Conservation (phyloP, 2,888 invertebrate species). For the Nephrocerus scutellatus region DNA sequence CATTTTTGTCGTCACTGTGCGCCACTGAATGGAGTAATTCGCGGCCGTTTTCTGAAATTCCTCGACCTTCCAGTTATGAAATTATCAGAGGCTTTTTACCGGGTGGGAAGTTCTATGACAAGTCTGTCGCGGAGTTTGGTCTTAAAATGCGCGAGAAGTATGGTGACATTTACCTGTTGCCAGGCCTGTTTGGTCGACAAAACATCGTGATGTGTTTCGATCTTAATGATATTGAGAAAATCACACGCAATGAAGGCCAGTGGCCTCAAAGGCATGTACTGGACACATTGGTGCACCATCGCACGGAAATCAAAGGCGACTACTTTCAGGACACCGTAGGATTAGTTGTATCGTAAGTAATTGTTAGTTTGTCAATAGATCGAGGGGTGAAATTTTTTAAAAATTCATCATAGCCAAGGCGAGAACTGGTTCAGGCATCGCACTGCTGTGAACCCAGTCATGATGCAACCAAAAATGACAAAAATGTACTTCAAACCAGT, state of each 20-base stretch:
- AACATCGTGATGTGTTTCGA: conserved; percentile 46
- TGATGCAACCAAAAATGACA: conserved; percentile 55
- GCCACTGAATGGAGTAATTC: no score
- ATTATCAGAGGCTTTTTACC: no score
- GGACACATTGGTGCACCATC: conserved; percentile 39
- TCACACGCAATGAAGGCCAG: conserved; percentile 47
- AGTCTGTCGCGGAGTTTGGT: no score
- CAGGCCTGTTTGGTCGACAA: conserved; percentile 35
- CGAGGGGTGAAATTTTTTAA: no score
- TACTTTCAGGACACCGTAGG: conserved; percentile 23
- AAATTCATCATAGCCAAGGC: conserved; percentile 49
- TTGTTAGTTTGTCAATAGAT: no score
- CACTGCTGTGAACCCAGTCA: conserved; percentile 58
- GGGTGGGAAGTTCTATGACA: no score
- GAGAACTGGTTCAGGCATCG: no score
- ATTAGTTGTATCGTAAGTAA: conserved; percentile 23
- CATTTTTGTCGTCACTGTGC: no score
- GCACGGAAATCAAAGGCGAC: conserved; percentile 22
- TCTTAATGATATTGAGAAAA: conserved; percentile 49
- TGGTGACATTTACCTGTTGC: conserved; percentile 44
- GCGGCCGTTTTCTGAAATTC: no score
- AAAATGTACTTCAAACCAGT: conserved; percentile 50
- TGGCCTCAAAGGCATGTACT: conserved; percentile 46
- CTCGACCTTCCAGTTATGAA: no score
- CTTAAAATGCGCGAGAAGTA: conserved; percentile 26